Conservation (phyloP, 2,113 vertebrate species). For the Trematomus loennbergii region DNA sequence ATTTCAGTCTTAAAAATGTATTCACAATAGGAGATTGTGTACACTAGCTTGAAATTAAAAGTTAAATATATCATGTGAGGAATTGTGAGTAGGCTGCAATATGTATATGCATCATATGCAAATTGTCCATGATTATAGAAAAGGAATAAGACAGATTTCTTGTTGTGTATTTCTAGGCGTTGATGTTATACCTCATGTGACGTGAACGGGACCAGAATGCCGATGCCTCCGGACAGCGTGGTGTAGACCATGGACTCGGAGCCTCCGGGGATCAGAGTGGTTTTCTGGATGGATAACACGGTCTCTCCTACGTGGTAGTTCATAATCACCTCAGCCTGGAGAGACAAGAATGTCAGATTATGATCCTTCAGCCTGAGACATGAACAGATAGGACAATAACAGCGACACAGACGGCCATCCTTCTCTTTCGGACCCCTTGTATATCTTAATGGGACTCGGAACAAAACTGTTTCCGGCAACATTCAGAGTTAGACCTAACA, state of each 20-base stretch:
- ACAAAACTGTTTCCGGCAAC: background rate
- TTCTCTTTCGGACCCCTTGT: background rate
- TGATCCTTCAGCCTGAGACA: background rate
- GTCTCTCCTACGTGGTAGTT: conserved; percentile 98
- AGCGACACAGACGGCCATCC: background rate
- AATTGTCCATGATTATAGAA: too few relatives aligned
- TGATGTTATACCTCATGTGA: conserved; percentile 91
- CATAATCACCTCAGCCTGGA: conserved; percentile 95
- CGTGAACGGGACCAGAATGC: conserved; percentile 97
- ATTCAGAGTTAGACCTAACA: background rate
- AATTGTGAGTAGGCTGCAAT: too few relatives aligned
- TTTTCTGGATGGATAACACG: conserved; percentile 96
- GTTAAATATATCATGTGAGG: too few relatives aligned
- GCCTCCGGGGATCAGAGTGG: conserved; percentile 95
- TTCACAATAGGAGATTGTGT: too few relatives aligned
- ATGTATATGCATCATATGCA: too few relatives aligned
- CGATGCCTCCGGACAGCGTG: conserved; percentile 95
- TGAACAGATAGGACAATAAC: background rate
- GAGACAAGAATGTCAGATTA: background rate
- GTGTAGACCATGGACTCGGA: conserved; percentile 98
- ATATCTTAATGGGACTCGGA: background rate
- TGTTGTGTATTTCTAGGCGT: background rate
- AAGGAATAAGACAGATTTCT: too few relatives aligned
- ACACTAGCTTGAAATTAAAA: too few relatives aligned
- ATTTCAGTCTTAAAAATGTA: too few relatives aligned